Evolutionary conservation across 1,140 invertebrate genomes (phyloP), one percentile per base, ranked within the genome.

Genomic region (Phthorimaea operculella): DNA sequence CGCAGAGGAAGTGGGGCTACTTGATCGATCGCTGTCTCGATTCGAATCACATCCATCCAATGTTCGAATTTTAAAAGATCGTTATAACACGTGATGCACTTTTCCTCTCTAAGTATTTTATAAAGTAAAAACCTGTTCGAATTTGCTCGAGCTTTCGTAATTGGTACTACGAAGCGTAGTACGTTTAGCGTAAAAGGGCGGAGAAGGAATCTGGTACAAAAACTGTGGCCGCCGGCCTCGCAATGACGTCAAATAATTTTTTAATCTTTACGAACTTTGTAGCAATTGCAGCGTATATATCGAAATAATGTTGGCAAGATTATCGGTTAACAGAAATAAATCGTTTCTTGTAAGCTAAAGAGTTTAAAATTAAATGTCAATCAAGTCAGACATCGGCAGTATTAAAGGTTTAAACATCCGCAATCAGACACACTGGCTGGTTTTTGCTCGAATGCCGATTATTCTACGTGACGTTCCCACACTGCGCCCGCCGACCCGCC

Each of bases 381-480:
- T 61, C 57, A 61, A 52, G 52, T 63, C 47, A 57, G 56, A 66
- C 59, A 57, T 58, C 59, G 47, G 59, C 52, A 58, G 52, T 65
- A 58, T 57, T 59, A 61, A 63, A 60, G 57, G 59, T 58, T 64
- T 28, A 49, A 60, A 60, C 57, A 65, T 68, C 56, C 51, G 59
- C 68, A 60, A 62, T 66, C 67, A 67, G 61, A 62, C 60, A 57
- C 64, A 48, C 54, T 57, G 65, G 59, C 59, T 53, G 63, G 56
- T 80, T 78, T 77, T 78, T 78, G 74, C 57, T 42, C 72, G 72
- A 64, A 77, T 80, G 65, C 76, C 79, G 70, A 72, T 68, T 70
- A 71, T 64, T 68, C 70, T 72, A 83, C 79, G 79, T 83, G 79
- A 80, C 67, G 72, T 83, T 83, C 79, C 76, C 79, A 83, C 79